Evolutionary conservation across 2,888 invertebrate species (phyloP).

Genomic region (Laothoe populi): DNA sequence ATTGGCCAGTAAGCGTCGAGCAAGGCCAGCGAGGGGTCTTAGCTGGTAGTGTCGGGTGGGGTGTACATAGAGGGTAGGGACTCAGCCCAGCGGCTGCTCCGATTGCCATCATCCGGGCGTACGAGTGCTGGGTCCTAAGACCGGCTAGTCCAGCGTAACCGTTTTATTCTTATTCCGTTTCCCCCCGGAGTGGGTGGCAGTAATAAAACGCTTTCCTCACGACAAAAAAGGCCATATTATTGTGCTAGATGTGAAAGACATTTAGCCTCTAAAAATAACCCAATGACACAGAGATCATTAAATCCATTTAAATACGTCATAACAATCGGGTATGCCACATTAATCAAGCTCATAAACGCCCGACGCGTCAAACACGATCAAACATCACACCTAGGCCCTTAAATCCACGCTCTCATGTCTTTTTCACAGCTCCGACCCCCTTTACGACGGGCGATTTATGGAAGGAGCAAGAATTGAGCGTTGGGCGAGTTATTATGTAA

Average conservation of each 20-base stretch:
- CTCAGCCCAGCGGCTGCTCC: too few relatives aligned
- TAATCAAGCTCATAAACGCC: conserved; percentile 64
- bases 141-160: too few relatives aligned
- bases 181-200: too few relatives aligned
- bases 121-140: too few relatives aligned
- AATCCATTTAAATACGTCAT: conserved; percentile 37
- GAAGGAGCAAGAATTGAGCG: conserved; percentile 45
- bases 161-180: too few relatives aligned
- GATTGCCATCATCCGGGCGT: too few relatives aligned
- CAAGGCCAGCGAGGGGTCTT: too few relatives aligned
- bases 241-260: too few relatives aligned
- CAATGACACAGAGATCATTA: conserved; percentile 30
- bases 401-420: conserved; percentile 69
- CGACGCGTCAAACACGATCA: conserved; percentile 61
- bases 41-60: too few relatives aligned
- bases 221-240: neutral
- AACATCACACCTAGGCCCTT: conserved; percentile 71
- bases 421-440: conserved; percentile 65
- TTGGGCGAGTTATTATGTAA: neutral
- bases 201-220: too few relatives aligned
- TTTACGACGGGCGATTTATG: conserved; percentile 53
- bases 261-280: neutral
- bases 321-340: conserved; percentile 30
- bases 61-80: too few relatives aligned
- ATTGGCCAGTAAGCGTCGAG: too few relatives aligned